A percentile compares a stretch with the other conserved stretches of the same genome.
These are phyloP conservation scores for Parasteatoda tepidariorum DNA, from an alignment of 1,140 invertebrate species.

Conservation along the genomic window DNA sequence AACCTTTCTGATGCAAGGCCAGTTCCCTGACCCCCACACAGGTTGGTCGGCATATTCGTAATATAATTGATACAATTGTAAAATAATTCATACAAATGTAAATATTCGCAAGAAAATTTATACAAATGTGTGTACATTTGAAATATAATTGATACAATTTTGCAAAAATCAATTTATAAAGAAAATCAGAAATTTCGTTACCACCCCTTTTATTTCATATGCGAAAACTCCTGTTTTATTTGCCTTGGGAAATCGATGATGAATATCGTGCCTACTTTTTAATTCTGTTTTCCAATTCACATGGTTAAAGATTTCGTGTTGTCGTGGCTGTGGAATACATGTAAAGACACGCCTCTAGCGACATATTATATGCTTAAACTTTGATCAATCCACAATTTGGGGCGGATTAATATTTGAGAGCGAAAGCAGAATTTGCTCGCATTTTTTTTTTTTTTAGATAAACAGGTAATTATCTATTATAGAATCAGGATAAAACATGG, in stretches of 20 bases:
- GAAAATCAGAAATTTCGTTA: background rate
- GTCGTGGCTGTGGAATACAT: conserved; percentile 10
- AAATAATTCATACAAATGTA: no score
- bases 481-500: no score
- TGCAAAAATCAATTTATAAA: background rate
- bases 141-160: no score
- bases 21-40: no score
- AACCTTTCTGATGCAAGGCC: no score
- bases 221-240: conserved; percentile 32
- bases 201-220: background rate
- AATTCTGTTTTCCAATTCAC: background rate
- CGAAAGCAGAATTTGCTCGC: no score
- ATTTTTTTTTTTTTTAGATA: no score
- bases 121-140: no score
- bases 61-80: no score
- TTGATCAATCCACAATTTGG: conserved; percentile 47
- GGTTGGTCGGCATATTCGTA: no score
- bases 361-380: conserved; percentile 46
- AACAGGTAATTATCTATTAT: no score
- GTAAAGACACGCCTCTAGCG: conserved; percentile 39
- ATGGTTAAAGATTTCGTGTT: background rate
- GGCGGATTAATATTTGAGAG: conserved; percentile 56
- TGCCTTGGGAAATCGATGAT: conserved; percentile 43
- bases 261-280: conserved; percentile 19
- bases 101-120: no score